phyloP scores from a whole-genome alignment of 2,888 invertebrate species.

The Diplolepis rosae region DNA sequence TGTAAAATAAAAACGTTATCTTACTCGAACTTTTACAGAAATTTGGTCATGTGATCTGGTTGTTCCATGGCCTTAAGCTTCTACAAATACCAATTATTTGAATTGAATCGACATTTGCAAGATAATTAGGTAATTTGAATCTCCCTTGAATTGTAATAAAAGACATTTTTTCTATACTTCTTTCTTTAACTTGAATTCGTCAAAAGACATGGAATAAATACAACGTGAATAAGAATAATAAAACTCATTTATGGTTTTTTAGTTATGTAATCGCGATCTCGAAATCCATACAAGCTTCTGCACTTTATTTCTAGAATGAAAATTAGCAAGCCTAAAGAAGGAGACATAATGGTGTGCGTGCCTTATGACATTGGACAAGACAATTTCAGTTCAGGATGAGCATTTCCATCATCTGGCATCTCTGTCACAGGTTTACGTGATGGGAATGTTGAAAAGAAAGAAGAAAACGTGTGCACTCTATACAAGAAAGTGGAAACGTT shows the following conservation, averaged over 20 bases:
- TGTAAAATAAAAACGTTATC: too few relatives aligned
- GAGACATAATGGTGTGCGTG: neutral
- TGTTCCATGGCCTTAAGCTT: too few relatives aligned
- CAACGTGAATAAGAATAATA: neutral
- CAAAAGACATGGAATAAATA: neutral
- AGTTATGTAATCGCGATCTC: neutral
- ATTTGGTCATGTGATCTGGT: too few relatives aligned
- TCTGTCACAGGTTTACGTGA: constrained; percentile 4
- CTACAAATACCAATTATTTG: neutral
- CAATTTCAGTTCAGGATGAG: constrained; percentile 18
- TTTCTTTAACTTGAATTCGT: neutral
- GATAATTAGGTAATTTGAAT: neutral
- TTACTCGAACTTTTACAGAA: too few relatives aligned
- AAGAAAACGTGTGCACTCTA: constrained; percentile 13
- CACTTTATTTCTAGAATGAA: neutral
- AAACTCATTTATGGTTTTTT: neutral
- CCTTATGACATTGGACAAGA: constrained; percentile 14
- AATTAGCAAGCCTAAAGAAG: constrained; percentile 1
- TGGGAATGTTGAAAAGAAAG: neutral
- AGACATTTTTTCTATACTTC: neutral
- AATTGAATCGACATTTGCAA: neutral
- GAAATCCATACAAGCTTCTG: neutral
- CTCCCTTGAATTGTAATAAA: neutral
- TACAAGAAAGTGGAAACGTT: neutral
- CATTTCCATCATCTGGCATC: neutral